Evolutionary conservation across 2,888 invertebrate species (phyloP).

Genomic region (Empis stercorea): DNA sequence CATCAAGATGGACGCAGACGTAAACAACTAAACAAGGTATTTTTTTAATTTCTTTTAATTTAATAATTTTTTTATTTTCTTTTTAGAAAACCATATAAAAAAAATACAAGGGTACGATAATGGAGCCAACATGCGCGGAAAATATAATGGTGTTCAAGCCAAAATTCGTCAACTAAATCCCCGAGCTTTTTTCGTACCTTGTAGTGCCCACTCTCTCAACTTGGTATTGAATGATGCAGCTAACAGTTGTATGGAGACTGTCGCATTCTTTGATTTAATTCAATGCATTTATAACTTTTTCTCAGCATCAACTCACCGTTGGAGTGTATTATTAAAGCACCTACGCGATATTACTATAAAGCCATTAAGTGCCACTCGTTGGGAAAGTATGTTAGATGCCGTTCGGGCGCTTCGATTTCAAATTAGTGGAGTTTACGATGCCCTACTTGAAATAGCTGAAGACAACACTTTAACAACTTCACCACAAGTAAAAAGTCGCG

Average conservation of each 20-base stretch:
- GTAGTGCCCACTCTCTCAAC: constrained; percentile 18
- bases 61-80: no score
- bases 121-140: constrained; percentile 20
- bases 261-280: constrained; percentile 14
- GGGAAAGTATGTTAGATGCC: constrained; percentile 4
- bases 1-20: no score
- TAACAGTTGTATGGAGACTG: constrained; percentile 12
- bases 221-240: constrained; percentile 21
- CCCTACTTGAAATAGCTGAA: neutral
- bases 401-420: neutral
- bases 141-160: constrained; percentile 18
- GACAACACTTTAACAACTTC: neutral
- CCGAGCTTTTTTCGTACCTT: constrained; percentile 19
- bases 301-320: constrained; percentile 16
- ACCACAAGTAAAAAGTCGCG: neutral
- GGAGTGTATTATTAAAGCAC: constrained; percentile 8
- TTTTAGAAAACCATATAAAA: no score
- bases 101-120: no score
- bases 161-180: constrained; percentile 16
- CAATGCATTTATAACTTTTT: constrained; percentile 19
- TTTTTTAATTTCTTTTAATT: no score
- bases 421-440: neutral
- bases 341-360: constrained; percentile 5
- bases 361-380: constrained; percentile 5
- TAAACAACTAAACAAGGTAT: no score